Percentiles rank a stretch among this genome's conserved stretches.
Evolutionary conservation across 1,140 invertebrate species (phyloP).

Genomic region (Thaumetopoea pityocampa): DNA sequence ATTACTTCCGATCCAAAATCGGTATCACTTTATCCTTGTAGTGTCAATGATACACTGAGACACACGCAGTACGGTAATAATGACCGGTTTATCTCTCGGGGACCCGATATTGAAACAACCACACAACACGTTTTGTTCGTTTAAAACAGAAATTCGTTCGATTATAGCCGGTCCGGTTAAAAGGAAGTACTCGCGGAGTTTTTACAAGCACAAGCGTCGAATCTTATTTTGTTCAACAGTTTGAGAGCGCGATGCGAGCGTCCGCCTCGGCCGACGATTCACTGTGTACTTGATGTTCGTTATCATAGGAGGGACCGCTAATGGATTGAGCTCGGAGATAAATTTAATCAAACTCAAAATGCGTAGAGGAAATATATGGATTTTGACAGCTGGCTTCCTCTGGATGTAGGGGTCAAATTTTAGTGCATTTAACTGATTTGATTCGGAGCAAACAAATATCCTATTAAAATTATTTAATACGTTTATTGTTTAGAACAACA

Average conservation of each 20-base stretch:
- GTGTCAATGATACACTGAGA: constrained; percentile 38
- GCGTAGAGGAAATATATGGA: constrained; percentile 58
- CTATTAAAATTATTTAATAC: too few relatives aligned
- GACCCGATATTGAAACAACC: constrained; percentile 16
- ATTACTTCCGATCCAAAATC: constrained; percentile 25
- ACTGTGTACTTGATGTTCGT: constrained; percentile 49
- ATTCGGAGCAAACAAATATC: neutral
- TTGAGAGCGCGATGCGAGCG: constrained; percentile 23
- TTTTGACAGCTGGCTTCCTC: constrained; percentile 27
- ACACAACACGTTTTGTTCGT: constrained; percentile 3
- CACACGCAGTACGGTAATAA: constrained; percentile 31
- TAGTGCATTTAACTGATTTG: neutral
- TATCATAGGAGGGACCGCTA: constrained; percentile 57
- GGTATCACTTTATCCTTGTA: constrained; percentile 41
- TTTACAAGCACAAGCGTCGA: too few relatives aligned
- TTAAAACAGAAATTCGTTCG: too few relatives aligned
- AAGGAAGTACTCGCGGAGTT: too few relatives aligned
- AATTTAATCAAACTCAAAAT: constrained; percentile 63
- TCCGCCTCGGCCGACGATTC: constrained; percentile 32
- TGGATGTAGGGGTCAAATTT: constrained; percentile 3
- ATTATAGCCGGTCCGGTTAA: constrained; percentile 3
- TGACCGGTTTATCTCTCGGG: constrained; percentile 23
- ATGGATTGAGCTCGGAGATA: constrained; percentile 63
- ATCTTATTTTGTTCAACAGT: too few relatives aligned
- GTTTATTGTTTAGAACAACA: too few relatives aligned